These are phyloP conservation scores for Pygocentrus nattereri DNA, from an alignment of 2,797 vertebrate species.

Conservation along the genomic window DNA sequence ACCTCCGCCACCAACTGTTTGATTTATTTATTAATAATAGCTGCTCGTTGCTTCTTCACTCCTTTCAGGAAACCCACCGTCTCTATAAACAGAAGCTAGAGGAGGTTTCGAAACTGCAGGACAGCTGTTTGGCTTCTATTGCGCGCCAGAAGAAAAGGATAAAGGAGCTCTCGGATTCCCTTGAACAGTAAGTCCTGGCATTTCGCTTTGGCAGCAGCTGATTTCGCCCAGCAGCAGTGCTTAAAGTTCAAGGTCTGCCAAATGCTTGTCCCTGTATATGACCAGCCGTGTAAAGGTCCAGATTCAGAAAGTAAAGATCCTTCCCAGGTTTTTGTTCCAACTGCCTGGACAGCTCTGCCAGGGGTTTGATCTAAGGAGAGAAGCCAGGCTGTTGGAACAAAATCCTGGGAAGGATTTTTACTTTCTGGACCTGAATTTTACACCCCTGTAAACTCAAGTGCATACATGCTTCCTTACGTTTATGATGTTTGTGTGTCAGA, in stretches of 20 bases:
- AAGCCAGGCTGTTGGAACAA: too few species aligned
- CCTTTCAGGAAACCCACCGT: slow-evolving; percentile 87
- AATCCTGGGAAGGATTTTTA: too few species aligned
- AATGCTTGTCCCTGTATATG: not conserved
- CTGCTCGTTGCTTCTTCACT: not conserved
- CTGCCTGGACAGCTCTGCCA: too few species aligned
- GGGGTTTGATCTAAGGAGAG: too few species aligned
- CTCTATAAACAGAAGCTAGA: slow-evolving; percentile 93
- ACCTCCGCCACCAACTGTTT: too few species aligned
- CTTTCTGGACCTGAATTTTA: too few species aligned
- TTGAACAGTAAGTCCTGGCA: slow-evolving; percentile 80
- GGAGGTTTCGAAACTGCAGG: slow-evolving; percentile 90
- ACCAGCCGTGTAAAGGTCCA: too few species aligned
- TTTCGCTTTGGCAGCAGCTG: not conserved
- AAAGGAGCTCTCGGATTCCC: slow-evolving; percentile 81
- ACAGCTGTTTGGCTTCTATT: slow-evolving; percentile 83
- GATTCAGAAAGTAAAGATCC: too few species aligned
- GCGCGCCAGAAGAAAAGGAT: slow-evolving; percentile 88
- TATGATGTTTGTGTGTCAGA: slow-evolving; percentile 67
- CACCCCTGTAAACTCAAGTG: too few species aligned
- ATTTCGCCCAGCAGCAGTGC: not conserved
- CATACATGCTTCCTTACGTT: too few species aligned
- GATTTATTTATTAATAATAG: too few species aligned
- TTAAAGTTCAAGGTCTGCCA: not conserved
- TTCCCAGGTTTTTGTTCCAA: too few species aligned